Evolutionary conservation across 2,113 vertebrate genomes (phyloP).

Genomic region (Pterocles burchelli): DNA sequence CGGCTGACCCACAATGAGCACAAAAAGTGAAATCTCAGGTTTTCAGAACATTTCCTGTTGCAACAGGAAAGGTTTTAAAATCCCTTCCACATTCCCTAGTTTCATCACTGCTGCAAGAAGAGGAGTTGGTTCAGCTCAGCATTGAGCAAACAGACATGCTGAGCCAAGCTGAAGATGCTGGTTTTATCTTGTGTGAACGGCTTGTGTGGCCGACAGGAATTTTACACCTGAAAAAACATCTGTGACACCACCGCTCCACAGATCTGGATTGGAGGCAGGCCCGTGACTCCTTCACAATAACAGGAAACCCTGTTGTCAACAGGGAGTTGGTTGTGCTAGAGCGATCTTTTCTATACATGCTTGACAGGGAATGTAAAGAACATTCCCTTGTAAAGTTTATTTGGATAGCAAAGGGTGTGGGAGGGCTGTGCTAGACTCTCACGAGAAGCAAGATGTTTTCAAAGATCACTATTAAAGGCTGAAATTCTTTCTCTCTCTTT

Average conservation of each 20-base stretch:
- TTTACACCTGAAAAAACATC: conserved; percentile 70
- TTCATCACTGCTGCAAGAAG: not conserved
- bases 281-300: conserved; percentile 35
- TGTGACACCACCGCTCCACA: not conserved
- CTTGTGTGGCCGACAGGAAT: conserved; percentile 39
- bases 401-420: conserved; percentile 42
- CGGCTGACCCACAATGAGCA: conserved; percentile 15
- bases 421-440: not conserved
- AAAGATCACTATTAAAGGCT: not conserved
- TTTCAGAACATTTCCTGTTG: conserved; percentile 49
- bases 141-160: not conserved
- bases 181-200: not conserved
- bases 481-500: not conserved
- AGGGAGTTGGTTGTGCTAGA: not conserved
- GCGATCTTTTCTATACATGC: not conserved
- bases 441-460: conserved; percentile 23
- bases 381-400: conserved; percentile 45
- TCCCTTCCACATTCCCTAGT: not conserved
- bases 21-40: conserved; percentile 43
- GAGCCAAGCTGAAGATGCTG: not conserved
- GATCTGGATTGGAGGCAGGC: conserved; percentile 7
- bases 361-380: conserved; percentile 19
- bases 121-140: not conserved
- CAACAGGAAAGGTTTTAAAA: conserved; percentile 34
- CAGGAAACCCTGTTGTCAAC: conserved; percentile 46